Evolutionary conservation across 92 coral and sea anemone genomes (phyloP).

Genomic region (Blastomussa wellsi): DNA sequence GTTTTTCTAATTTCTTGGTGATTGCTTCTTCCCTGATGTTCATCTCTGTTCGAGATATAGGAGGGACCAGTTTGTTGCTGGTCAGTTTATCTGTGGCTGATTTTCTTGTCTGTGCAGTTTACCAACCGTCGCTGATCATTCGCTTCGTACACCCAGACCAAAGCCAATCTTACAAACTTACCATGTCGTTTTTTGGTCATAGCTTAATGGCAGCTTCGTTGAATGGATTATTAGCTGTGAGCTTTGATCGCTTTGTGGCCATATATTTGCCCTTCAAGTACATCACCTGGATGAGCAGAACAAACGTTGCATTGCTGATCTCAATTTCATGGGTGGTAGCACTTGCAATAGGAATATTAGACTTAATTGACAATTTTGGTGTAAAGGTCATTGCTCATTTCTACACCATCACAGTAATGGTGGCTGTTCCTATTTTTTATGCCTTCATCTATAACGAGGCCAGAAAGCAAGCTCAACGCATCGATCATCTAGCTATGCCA

Average conservation of each 20-base stretch:
- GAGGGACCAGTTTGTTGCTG: constrained; percentile 5
- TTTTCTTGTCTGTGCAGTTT: constrained; percentile 22
- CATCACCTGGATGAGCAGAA: constrained; percentile 15
- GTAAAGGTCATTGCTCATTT: not conserved
- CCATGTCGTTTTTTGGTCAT: not conserved
- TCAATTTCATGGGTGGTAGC: constrained; percentile 12
- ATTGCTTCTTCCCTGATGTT: constrained; percentile 6
- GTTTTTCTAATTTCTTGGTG: constrained; percentile 20
- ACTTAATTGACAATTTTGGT: not conserved
- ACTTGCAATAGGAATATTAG: not conserved
- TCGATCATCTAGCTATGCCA: not conserved
- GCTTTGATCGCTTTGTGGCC: constrained; percentile 31
- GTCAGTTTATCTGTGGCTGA: constrained; percentile 39
- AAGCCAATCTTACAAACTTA: not conserved
- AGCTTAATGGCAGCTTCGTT: constrained; percentile 18
- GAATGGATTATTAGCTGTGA: constrained; percentile 30
- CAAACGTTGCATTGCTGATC: constrained; percentile 3
- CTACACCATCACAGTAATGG: constrained; percentile 11
- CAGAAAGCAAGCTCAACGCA: constrained; percentile 15
- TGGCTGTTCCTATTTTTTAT: constrained; percentile 19
- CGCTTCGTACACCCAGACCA: not conserved
- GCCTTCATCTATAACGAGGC: constrained; percentile 23
- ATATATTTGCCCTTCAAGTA: constrained; percentile 30
- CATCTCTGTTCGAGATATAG: not conserved
- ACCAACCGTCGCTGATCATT: constrained; percentile 19